These are phyloP conservation scores for Enteromius anoplus DNA, from an alignment of 2,797 vertebrate genomes.

Conservation along the genomic window DNA sequence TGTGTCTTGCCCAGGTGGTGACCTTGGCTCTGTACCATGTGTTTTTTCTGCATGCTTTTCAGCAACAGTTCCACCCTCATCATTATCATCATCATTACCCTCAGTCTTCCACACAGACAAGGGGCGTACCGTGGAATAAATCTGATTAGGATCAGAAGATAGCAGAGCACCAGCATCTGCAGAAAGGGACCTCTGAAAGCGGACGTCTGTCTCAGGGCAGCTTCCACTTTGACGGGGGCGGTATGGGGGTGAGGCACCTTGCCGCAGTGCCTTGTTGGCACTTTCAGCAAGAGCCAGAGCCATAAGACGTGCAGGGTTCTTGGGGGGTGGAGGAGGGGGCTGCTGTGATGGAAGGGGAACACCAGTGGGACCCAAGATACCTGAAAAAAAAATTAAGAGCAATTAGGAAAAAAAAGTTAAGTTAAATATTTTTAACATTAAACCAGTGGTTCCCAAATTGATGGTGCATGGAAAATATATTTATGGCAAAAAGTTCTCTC, in stretches of 20 bases:
- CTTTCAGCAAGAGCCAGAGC: slow-evolving; percentile 81
- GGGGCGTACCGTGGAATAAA: slow-evolving; percentile 73
- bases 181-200: slow-evolving; percentile 73
- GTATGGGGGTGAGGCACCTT: slow-evolving; percentile 67
- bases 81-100: slow-evolving; percentile 35
- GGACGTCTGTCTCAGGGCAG: slow-evolving; percentile 54
- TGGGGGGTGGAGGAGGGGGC: slow-evolving; percentile 79
- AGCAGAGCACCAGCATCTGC: slow-evolving; percentile 72
- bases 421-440: neutral
- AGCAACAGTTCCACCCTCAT: slow-evolving; percentile 7
- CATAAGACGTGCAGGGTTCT: slow-evolving; percentile 84
- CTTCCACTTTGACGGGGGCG: slow-evolving; percentile 58
- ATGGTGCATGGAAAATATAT: neutral
- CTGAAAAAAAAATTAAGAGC: slow-evolving; percentile 36
- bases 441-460: slow-evolving; percentile 2
- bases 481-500: neutral
- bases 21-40: slow-evolving; percentile 43
- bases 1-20: slow-evolving; percentile 62
- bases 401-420: neutral
- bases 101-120: slow-evolving; percentile 67
- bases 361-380: slow-evolving; percentile 63
- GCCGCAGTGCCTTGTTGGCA: slow-evolving; percentile 78
- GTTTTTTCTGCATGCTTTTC: slow-evolving; percentile 41
- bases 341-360: slow-evolving; percentile 69
- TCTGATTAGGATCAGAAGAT: slow-evolving; percentile 63